Conservation (phyloP, 2,888 invertebrate species). For the Leptura quadrifasciata region DNA sequence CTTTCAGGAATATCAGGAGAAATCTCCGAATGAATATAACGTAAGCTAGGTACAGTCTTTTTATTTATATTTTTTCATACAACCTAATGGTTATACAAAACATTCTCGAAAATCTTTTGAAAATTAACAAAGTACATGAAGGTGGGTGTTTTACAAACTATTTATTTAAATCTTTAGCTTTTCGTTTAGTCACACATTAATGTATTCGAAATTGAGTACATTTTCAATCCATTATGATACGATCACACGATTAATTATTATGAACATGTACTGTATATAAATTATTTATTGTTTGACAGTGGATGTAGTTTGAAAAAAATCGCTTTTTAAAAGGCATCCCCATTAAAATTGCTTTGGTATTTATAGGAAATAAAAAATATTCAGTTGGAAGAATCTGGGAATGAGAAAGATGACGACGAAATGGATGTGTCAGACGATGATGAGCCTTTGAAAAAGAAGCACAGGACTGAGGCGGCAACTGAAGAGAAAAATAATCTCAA, state of each 20-base stretch:
- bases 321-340: not conserved
- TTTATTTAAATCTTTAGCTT: constrained; percentile 5
- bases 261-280: constrained; percentile 48
- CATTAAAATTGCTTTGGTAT: constrained; percentile 26
- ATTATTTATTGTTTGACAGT: constrained; percentile 31
- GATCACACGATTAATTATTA: constrained; percentile 35
- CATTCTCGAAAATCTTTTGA: not conserved
- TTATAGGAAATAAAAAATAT: constrained; percentile 82
- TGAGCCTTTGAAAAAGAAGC: constrained; percentile 72
- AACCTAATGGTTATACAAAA: not conserved
- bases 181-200: not conserved
- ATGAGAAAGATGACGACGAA: constrained; percentile 85
- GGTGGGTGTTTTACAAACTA: constrained; percentile 25
- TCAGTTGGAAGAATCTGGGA: constrained; percentile 78
- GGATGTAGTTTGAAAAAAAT: constrained; percentile 37
- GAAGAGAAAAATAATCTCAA: constrained; percentile 72
- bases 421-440: constrained; percentile 92
- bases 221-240: not conserved
- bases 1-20: constrained; percentile 3
- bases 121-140: constrained; percentile 12
- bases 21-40: not conserved
- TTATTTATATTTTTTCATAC: not conserved
- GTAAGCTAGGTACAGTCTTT: constrained; percentile 1
- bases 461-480: constrained; percentile 60
- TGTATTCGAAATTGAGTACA: not conserved